Conservation (phyloP, 2,888 invertebrate genomes). For the Cantharis flavilabris region DNA sequence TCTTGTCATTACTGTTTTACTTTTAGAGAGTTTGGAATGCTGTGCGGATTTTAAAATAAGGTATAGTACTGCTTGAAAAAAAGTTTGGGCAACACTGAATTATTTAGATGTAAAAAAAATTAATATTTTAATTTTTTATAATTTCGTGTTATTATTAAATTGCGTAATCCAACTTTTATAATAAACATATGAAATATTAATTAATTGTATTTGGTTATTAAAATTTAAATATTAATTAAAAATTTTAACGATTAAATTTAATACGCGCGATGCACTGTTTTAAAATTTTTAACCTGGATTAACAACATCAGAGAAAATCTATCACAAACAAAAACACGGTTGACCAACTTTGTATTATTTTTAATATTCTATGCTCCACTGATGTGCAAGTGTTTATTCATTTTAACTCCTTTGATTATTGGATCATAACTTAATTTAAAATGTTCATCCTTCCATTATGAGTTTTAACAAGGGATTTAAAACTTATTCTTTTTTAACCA, state of each 20-base stretch:
- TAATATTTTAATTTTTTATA: not conserved
- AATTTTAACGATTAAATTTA: not conserved
- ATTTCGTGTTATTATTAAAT: not conserved
- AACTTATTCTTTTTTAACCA: not conserved
- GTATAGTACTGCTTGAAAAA: too few relatives aligned
- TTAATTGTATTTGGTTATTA: not conserved
- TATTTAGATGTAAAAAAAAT: not conserved
- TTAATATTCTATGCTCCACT: conserved; percentile 23
- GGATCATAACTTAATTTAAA: conserved; percentile 21
- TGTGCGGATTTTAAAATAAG: too few relatives aligned
- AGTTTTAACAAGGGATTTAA: conserved; percentile 1
- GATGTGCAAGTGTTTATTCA: conserved; percentile 28
- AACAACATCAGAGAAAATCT: conserved; percentile 19
- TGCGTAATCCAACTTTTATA: not conserved
- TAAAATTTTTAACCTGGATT: conserved; percentile 22
- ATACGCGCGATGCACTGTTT: conserved; percentile 4
- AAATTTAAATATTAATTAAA: not conserved
- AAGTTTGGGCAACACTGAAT: not conserved
- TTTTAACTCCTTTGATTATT: conserved; percentile 27
- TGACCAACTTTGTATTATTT: conserved; percentile 27
- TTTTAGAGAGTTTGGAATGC: too few relatives aligned
- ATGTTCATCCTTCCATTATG: conserved; percentile 13
- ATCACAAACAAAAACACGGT: conserved; percentile 21
- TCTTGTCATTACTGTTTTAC: too few relatives aligned
- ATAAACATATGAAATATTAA: not conserved